These are phyloP conservation scores for Chelonia mydas DNA, from an alignment of 2,797 vertebrate species.

Conservation along the genomic window DNA sequence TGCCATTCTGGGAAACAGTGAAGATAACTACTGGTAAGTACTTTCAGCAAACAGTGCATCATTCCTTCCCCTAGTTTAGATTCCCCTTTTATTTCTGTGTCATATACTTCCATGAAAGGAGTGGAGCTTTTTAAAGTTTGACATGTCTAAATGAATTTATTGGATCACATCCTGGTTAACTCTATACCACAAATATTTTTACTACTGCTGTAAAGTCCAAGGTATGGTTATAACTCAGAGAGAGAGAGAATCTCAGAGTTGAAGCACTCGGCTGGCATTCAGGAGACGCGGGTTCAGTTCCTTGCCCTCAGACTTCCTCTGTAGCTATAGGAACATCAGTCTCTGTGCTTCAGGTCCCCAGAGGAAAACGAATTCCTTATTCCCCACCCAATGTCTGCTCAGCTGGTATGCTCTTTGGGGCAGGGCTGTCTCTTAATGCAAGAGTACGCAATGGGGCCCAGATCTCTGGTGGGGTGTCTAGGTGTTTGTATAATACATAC, in stretches of 20 bases:
- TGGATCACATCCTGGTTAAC: background rate
- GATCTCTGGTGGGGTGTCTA: background rate
- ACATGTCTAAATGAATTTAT: background rate
- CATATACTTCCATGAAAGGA: conserved; percentile 28
- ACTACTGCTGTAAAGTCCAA: background rate
- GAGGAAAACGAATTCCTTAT: background rate
- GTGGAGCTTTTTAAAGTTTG: conserved; percentile 41
- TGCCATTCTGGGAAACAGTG: background rate
- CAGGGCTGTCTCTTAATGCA: background rate
- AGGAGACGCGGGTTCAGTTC: background rate
- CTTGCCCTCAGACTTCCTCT: background rate
- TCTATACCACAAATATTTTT: conserved; percentile 5
- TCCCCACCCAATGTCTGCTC: fast-evolving
- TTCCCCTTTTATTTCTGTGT: conserved; percentile 30
- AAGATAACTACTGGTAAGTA: conserved; percentile 19
- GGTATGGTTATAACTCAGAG: background rate
- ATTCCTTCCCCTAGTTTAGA: conserved; percentile 57
- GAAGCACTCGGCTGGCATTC: background rate
- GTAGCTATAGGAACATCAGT: background rate
- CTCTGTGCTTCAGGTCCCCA: background rate
- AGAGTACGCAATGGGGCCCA: background rate
- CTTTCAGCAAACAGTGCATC: conserved; percentile 36
- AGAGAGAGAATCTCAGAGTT: background rate
- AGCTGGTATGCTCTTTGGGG: background rate
- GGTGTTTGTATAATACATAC: background rate